These are phyloP conservation scores for Tineola bisselliella DNA, from an alignment of 2,888 invertebrate genomes.

Conservation along the genomic window DNA sequence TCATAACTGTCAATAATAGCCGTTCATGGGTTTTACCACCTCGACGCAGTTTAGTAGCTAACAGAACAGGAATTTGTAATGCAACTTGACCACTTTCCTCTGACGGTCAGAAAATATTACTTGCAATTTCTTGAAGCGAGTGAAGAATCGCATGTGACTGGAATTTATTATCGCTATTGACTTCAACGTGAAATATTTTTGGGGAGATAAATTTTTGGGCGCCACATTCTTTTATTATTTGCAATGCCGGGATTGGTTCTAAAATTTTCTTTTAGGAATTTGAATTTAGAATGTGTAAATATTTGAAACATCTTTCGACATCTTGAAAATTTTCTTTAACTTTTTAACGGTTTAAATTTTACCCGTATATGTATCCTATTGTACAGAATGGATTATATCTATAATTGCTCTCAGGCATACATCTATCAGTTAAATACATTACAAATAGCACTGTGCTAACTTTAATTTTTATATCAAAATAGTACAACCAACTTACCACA, in stretches of 20 bases:
- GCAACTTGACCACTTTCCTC: slow-evolving; percentile 5
- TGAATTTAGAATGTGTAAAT: background rate
- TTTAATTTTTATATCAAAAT: too few relatives aligned
- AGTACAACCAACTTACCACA: too few relatives aligned
- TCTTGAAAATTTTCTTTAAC: too few relatives aligned
- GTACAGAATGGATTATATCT: too few relatives aligned
- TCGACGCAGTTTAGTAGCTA: background rate
- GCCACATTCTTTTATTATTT: background rate
- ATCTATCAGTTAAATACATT: too few relatives aligned
- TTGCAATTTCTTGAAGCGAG: slow-evolving; percentile 10
- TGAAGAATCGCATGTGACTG: slow-evolving; percentile 9
- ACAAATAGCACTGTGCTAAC: too few relatives aligned
- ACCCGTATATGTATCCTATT: too few relatives aligned
- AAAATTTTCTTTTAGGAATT: background rate
- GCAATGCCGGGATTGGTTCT: background rate
- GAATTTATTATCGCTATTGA: slow-evolving; percentile 2
- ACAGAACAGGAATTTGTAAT: slow-evolving; percentile 5
- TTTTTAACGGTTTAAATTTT: too few relatives aligned
- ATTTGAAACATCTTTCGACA: background rate
- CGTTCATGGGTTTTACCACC: too few relatives aligned
- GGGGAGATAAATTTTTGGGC: background rate
- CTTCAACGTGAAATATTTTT: background rate
- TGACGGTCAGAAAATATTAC: slow-evolving; percentile 9
- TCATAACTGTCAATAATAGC: too few relatives aligned
- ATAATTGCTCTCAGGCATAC: too few relatives aligned